phyloP scores from a whole-genome alignment of 2,888 invertebrate genomes.

The Sesia bembeciformis region DNA sequence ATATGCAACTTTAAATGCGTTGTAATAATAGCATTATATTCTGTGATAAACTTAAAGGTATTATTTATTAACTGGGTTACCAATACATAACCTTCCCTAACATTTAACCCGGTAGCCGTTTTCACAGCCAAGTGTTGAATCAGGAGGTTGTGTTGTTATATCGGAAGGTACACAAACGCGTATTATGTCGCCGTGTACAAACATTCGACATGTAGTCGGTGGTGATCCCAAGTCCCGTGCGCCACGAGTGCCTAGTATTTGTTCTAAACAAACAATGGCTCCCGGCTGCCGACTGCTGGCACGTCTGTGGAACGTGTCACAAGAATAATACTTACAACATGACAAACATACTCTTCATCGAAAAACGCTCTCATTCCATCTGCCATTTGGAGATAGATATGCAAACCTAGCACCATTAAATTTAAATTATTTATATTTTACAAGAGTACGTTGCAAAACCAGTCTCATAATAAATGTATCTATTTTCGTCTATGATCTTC shows the following conservation, averaged over 20 bases:
- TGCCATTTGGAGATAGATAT: background rate
- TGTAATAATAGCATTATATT: too few species aligned
- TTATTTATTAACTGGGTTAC: too few species aligned
- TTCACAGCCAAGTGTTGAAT: background rate
- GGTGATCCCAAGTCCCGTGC: constrained; percentile 31
- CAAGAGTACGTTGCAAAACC: constrained; percentile 13
- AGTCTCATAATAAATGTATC: constrained; percentile 5
- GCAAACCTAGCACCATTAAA: too few species aligned
- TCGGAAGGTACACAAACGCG: background rate
- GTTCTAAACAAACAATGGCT: constrained; percentile 47
- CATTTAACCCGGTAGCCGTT: background rate
- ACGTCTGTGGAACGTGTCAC: constrained; percentile 36
- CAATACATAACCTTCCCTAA: background rate
- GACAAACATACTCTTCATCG: constrained; percentile 25
- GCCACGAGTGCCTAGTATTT: constrained; percentile 59
- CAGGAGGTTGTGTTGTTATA: too few species aligned
- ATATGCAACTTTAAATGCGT: too few species aligned
- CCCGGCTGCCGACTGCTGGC: constrained; percentile 36
- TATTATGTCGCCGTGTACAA: constrained; percentile 57
- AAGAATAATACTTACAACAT: constrained; percentile 40
- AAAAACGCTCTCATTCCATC: constrained; percentile 7
- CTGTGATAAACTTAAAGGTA: too few species aligned
- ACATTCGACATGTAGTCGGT: constrained; percentile 29
- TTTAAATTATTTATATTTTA: background rate
- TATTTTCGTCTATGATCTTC: background rate